phyloP scores from a whole-genome alignment of 2,113 vertebrate genomes.

The Apeltes quadracus region DNA sequence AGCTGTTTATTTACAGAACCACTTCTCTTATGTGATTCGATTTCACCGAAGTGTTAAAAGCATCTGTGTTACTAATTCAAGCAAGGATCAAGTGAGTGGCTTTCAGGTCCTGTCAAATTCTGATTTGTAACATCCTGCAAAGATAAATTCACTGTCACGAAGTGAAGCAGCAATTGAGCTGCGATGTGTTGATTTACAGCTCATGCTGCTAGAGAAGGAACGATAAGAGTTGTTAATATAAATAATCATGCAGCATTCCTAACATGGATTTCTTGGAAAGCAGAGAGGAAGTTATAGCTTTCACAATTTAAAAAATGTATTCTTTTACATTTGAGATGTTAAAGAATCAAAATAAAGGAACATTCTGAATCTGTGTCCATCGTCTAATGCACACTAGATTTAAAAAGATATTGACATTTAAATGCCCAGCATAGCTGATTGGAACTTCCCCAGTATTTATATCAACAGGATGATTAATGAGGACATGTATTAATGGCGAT shows the following conservation, averaged over 20 bases:
- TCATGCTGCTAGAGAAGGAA: slow-evolving; percentile 25
- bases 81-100: slow-evolving; percentile 8
- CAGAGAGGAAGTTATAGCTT: slow-evolving; percentile 23
- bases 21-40: slow-evolving; percentile 9
- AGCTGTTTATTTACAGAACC: not conserved
- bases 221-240: slow-evolving; percentile 58
- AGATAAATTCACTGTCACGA: slow-evolving; percentile 24
- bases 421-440: slow-evolving; percentile 47
- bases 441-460: slow-evolving; percentile 63
- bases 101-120: slow-evolving; percentile 25
- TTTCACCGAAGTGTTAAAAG: slow-evolving; percentile 23
- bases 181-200: slow-evolving; percentile 52
- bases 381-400: slow-evolving; percentile 14
- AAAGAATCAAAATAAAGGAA: slow-evolving; percentile 9
- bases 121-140: slow-evolving; percentile 53
- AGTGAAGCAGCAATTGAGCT: slow-evolving; percentile 18
- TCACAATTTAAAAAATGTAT: slow-evolving; percentile 23
- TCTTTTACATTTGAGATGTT: not conserved
- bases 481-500: slow-evolving; percentile 63
- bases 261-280: slow-evolving; percentile 31
- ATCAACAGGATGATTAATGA: slow-evolving; percentile 73
- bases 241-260: slow-evolving; percentile 33
- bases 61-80: slow-evolving; percentile 5
- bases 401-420: slow-evolving; percentile 18
- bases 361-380: not conserved